These are phyloP conservation scores for Thera obeliscata DNA, from an alignment of 2,888 invertebrate species.

Conservation along the genomic window DNA sequence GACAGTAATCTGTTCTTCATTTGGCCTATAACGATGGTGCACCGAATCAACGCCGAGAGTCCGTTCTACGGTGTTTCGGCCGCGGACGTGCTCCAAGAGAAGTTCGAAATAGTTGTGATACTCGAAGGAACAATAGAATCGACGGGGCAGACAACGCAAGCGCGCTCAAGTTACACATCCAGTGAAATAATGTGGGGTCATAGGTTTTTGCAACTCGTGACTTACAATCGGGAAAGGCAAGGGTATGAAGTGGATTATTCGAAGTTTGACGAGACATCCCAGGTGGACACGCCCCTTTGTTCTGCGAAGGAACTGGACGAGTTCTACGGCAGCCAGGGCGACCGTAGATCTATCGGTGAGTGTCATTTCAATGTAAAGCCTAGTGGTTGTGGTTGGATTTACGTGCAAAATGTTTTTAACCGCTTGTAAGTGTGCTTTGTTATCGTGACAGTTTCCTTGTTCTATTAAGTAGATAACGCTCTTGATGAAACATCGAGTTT, in stretches of 20 bases:
- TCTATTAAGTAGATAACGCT: slow-evolving; percentile 37
- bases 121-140: slow-evolving; percentile 93
- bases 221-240: slow-evolving; percentile 89
- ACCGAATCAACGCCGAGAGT: slow-evolving; percentile 91
- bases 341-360: slow-evolving; percentile 84
- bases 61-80: slow-evolving; percentile 94
- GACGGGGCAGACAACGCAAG: slow-evolving; percentile 90
- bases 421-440: slow-evolving; percentile 48
- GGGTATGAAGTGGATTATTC: slow-evolving; percentile 92
- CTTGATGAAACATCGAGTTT: slow-evolving; percentile 31
- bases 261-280: slow-evolving; percentile 91
- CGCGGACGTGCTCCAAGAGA: slow-evolving; percentile 91
- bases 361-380: slow-evolving; percentile 58
- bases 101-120: slow-evolving; percentile 92
- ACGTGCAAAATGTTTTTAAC: slow-evolving; percentile 54
- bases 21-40: slow-evolving; percentile 96
- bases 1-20: slow-evolving; percentile 94
- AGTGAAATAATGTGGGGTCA: slow-evolving; percentile 93
- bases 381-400: slow-evolving; percentile 61
- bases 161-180: slow-evolving; percentile 90
- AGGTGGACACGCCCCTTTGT: slow-evolving; percentile 92
- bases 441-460: slow-evolving; percentile 42
- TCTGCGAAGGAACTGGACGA: slow-evolving; percentile 87
- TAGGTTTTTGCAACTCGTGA: slow-evolving; percentile 89
- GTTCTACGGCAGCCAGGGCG: slow-evolving; percentile 85